Percentiles rank a stretch among this genome's conserved stretches.
These are phyloP conservation scores for Vespertilio murinus DNA, from an alignment of 2,797 vertebrate genomes.

Conservation along the genomic window DNA sequence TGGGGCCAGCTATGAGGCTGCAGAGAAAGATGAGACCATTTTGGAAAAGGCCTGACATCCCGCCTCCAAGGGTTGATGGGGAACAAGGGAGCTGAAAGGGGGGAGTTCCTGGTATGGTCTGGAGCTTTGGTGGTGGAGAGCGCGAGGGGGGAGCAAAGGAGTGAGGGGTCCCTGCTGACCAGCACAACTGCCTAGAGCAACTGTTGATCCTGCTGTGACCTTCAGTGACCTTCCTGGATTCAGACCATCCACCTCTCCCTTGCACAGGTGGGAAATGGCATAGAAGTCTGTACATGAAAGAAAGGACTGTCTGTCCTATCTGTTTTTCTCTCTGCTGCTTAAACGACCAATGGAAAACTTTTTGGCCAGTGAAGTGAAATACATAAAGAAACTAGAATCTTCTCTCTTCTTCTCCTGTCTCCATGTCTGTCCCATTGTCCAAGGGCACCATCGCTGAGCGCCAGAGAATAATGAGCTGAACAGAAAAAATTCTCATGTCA, in stretches of 20 bases:
- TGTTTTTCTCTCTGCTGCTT: neutral
- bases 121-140: neutral
- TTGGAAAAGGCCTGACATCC: neutral
- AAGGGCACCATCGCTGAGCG: neutral
- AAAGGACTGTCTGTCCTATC: neutral
- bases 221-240: neutral
- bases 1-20: neutral
- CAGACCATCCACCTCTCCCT: neutral
- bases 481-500: conserved; percentile 61
- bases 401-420: neutral
- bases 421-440: neutral
- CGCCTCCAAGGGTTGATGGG: fast-evolving
- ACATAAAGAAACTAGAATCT: neutral
- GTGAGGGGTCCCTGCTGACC: neutral
- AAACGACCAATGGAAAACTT: conserved; percentile 36
- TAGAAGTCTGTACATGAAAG: neutral
- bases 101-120: fast-evolving
- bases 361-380: conserved; percentile 67
- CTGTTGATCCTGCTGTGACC: neutral
- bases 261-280: neutral
- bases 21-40: neutral
- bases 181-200: neutral
- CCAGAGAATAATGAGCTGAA: neutral
- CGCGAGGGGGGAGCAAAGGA: neutral
- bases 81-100: fast-evolving